A percentile compares a stretch with the other conserved stretches of the same genome.
These are phyloP conservation scores for Macropodus opercularis DNA, from an alignment of 2,797 vertebrate genomes.

Conservation along the genomic window DNA sequence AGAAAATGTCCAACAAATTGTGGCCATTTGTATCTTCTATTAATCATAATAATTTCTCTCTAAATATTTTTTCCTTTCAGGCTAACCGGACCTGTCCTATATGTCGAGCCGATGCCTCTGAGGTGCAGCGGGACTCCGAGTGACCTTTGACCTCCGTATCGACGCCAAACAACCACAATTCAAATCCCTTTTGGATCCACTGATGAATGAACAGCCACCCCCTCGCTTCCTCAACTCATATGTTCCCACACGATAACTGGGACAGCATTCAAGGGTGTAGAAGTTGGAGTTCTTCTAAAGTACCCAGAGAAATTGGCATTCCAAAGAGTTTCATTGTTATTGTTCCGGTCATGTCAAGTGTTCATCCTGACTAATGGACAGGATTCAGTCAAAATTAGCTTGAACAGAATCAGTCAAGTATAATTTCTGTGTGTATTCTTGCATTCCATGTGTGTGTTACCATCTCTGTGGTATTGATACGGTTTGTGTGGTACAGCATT, in stretches of 20 bases:
- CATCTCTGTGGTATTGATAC: too few species aligned
- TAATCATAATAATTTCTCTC: too few species aligned
- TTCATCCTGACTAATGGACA: slow-evolving; percentile 28
- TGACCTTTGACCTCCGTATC: slow-evolving; percentile 75
- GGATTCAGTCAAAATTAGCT: slow-evolving; percentile 20
- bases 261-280: slow-evolving; percentile 46
- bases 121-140: slow-evolving; percentile 97
- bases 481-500: too few species aligned
- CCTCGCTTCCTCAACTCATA: slow-evolving; percentile 26
- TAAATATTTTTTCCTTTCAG: slow-evolving; percentile 72
- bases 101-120: slow-evolving; percentile 96
- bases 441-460: slow-evolving; percentile 89
- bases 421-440: slow-evolving; percentile 77
- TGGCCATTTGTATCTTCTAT: too few species aligned
- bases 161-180: slow-evolving; percentile 6
- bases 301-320: slow-evolving; percentile 56
- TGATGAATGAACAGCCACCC: slow-evolving; percentile 49
- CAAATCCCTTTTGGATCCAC: slow-evolving; percentile 38
- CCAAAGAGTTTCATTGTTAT: slow-evolving; percentile 71
- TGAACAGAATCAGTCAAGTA: slow-evolving; percentile 69
- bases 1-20: too few species aligned
- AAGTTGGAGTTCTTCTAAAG: slow-evolving; percentile 52
- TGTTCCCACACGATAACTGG: slow-evolving; percentile 34
- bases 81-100: slow-evolving; percentile 96
- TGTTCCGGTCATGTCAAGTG: slow-evolving; percentile 42